A percentile compares a stretch with the other conserved stretches of the same genome.
phyloP scores from a whole-genome alignment of 2,113 vertebrate genomes.

The Perognathus longimembris region DNA sequence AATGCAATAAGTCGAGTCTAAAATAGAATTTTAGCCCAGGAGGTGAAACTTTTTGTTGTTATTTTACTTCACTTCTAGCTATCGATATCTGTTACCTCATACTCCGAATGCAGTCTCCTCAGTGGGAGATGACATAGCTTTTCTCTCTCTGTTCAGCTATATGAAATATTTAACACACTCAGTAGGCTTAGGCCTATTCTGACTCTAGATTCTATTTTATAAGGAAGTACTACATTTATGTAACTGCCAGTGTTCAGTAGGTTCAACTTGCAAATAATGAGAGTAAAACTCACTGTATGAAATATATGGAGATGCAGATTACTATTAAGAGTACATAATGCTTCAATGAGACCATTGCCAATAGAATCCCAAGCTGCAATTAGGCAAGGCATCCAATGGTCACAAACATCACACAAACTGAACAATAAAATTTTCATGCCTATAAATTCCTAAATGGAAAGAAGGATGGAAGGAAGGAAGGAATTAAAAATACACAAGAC shows the following conservation, averaged over 20 bases:
- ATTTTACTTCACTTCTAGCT: conserved; percentile 45
- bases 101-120: conserved; percentile 19
- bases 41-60: conserved; percentile 16
- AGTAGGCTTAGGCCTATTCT: not conserved
- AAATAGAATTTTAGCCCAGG: conserved; percentile 40
- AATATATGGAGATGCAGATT: not conserved
- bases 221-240: not conserved
- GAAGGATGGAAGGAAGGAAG: not conserved
- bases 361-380: not conserved
- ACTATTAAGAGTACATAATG: not conserved
- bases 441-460: not conserved
- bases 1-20: conserved; percentile 22
- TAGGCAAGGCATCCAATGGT: not conserved
- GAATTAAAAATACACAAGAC: no score
- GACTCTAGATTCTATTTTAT: not conserved
- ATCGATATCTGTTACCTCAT: conserved; percentile 33
- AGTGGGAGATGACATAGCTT: not conserved
- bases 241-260: not conserved
- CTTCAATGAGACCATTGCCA: not conserved
- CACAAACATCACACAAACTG: not conserved
- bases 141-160: conserved; percentile 36
- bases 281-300: not conserved
- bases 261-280: conserved; percentile 5
- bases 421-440: not conserved
- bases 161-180: conserved; percentile 47